These are phyloP conservation scores for Zaprionus kolodkinae DNA, from an alignment of 1,140 invertebrate species.

Conservation along the genomic window DNA sequence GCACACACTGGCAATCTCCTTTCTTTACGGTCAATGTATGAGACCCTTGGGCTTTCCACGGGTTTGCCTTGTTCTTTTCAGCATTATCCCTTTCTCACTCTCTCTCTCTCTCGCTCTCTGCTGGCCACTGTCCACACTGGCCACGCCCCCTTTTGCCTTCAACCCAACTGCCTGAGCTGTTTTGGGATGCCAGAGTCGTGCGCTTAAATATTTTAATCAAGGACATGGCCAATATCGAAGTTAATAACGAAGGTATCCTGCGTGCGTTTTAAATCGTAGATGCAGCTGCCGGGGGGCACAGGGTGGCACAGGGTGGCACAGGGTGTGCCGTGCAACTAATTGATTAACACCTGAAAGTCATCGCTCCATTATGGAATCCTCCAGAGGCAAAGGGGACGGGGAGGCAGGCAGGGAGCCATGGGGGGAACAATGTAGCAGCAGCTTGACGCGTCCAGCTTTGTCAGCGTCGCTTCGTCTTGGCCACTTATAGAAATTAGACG, in stretches of 20 bases:
- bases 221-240: constrained; percentile 29
- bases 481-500: constrained; percentile 60
- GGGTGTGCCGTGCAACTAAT: constrained; percentile 34
- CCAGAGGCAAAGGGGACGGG: constrained; percentile 1
- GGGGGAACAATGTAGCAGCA: not conserved
- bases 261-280: constrained; percentile 17
- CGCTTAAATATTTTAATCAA: constrained; percentile 54
- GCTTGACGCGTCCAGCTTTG: constrained; percentile 11
- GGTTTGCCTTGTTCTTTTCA: constrained; percentile 11
- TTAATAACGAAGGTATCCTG: constrained; percentile 25
- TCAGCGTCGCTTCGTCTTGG: constrained; percentile 5
- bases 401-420: too few relatives aligned
- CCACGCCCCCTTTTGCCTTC: not conserved
- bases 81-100: not conserved
- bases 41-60: constrained; percentile 25
- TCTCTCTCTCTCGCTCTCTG: not conserved
- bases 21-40: constrained; percentile 45
- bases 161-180: not conserved
- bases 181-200: constrained; percentile 39
- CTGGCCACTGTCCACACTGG: not conserved
- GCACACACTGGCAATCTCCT: constrained; percentile 16
- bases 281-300: not conserved
- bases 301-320: not conserved
- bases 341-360: constrained; percentile 62
- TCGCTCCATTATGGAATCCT: constrained; percentile 53